phyloP scores from a whole-genome alignment of 2,113 vertebrate genomes.

The Stomatorhinus ivindoensis region DNA sequence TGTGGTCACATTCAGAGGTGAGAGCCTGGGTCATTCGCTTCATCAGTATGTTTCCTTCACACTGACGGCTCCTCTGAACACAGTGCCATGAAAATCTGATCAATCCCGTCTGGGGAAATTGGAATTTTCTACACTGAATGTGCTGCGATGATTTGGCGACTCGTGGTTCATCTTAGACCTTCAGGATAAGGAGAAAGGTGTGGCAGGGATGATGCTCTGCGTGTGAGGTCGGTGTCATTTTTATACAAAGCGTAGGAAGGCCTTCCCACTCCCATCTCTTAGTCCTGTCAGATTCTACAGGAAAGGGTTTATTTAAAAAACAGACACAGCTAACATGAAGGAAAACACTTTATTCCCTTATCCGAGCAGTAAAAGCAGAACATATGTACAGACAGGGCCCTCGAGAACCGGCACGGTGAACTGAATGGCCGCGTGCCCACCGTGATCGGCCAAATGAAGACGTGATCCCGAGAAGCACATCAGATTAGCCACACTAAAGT shows the following conservation, averaged over 20 bases:
- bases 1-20: background rate
- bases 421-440: background rate
- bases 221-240: background rate
- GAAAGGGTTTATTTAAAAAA: background rate
- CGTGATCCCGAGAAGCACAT: background rate
- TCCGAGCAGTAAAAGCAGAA: constrained; percentile 4
- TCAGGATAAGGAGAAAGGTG: too few relatives aligned
- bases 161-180: too few relatives aligned
- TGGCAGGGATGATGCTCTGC: background rate
- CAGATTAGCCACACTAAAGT: background rate
- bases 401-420: background rate
- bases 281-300: background rate
- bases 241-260: background rate
- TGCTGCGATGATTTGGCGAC: too few relatives aligned
- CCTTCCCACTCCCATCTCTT: background rate
- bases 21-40: background rate
- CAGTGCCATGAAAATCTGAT: background rate
- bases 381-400: background rate
- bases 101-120: background rate
- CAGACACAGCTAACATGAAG: background rate
- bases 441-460: background rate
- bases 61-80: background rate
- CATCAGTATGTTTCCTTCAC: background rate
- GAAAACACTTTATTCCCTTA: constrained; percentile 14
- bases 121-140: background rate